Conservation (phyloP, 2,888 invertebrate genomes). For the Priocnemis perturbator region DNA sequence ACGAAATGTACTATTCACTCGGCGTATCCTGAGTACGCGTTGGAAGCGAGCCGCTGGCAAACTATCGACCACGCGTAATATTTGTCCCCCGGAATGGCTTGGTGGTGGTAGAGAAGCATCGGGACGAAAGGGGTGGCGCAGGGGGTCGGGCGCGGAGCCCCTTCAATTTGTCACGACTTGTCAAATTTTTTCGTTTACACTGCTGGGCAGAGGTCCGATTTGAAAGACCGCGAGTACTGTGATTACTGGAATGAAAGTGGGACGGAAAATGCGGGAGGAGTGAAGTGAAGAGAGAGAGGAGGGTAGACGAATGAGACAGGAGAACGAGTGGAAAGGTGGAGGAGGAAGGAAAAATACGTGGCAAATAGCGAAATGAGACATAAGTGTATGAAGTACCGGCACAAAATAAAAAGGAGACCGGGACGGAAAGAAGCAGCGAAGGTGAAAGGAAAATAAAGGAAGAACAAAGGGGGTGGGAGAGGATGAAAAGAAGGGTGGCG, state of each 20-base stretch:
- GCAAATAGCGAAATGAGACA: background rate
- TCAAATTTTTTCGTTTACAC: slow-evolving; percentile 55
- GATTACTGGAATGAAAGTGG: slow-evolving; percentile 19
- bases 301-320: background rate
- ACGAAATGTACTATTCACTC: too few species aligned
- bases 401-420: background rate
- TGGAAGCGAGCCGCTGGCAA: slow-evolving; percentile 14
- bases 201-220: slow-evolving; percentile 31
- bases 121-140: background rate
- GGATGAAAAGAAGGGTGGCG: background rate
- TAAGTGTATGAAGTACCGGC: background rate
- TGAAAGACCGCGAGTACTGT: slow-evolving; percentile 24
- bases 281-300: background rate
- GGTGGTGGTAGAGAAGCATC: background rate
- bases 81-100: slow-evolving; percentile 19
- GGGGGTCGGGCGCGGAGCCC: slow-evolving; percentile 20
- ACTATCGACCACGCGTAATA: slow-evolving; percentile 35
- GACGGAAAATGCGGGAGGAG: too few species aligned
- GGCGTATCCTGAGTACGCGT: too few species aligned
- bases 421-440: background rate
- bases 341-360: background rate
- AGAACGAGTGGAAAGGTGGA: background rate
- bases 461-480: background rate
- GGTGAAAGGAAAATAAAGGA: background rate
- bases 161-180: slow-evolving; percentile 62